Evolutionary conservation across 2,888 invertebrate species (phyloP).

Genomic region (Cheilosia grossa): DNA sequence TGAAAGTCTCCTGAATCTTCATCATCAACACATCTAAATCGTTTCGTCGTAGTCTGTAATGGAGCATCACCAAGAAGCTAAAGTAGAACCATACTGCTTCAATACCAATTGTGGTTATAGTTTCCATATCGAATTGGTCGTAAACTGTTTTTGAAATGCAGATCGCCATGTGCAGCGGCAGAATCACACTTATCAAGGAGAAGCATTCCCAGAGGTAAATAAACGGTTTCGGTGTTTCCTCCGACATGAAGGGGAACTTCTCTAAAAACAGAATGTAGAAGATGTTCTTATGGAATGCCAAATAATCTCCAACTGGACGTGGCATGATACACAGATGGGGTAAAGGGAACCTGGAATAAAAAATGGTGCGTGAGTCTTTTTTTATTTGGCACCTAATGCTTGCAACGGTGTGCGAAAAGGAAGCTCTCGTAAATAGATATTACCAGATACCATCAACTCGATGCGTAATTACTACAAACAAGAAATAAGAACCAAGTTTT

Average conservation of each 20-base stretch:
- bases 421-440: too few relatives aligned
- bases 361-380: too few relatives aligned
- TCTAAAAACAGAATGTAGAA: constrained; percentile 21
- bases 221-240: background rate
- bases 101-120: background rate
- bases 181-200: constrained; percentile 14
- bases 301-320: background rate
- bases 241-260: constrained; percentile 25
- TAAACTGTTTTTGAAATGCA: background rate
- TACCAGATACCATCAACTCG: too few relatives aligned
- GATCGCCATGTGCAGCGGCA: constrained; percentile 23
- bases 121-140: background rate
- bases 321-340: background rate
- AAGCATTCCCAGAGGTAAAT: constrained; percentile 12
- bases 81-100: constrained; percentile 23
- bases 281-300: constrained; percentile 1
- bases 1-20: too few relatives aligned
- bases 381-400: too few relatives aligned
- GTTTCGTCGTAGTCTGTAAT: too few relatives aligned
- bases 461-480: too few relatives aligned
- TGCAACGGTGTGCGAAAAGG: too few relatives aligned
- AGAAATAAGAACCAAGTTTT: too few relatives aligned
- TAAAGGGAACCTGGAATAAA: too few relatives aligned
- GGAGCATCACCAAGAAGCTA: background rate
- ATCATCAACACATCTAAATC: too few relatives aligned